Evolutionary conservation across 2,888 invertebrate species (phyloP).

Genomic region (Imbricaverruca yamaguchii): DNA sequence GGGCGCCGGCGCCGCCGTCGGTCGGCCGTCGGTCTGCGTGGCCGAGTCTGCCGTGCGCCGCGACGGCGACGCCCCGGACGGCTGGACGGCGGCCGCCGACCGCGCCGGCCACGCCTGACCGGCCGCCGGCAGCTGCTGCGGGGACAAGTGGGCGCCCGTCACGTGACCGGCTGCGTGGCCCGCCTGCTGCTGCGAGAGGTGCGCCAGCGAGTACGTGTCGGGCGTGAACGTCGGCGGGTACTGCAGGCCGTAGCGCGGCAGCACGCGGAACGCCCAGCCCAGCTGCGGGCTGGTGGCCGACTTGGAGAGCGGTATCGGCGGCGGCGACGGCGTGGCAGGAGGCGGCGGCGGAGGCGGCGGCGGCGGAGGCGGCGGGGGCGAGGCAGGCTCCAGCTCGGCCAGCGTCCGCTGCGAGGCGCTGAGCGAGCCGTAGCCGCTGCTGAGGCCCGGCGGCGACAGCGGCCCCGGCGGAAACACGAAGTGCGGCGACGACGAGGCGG

Average conservation of each 20-base stretch:
- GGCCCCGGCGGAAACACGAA: conserved; percentile 30
- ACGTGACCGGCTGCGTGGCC: background rate
- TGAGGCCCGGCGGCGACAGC: conserved; percentile 19
- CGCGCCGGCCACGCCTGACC: no score
- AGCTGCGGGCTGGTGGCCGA: conserved; percentile 37
- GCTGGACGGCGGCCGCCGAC: no score
- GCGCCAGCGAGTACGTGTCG: conserved; percentile 65
- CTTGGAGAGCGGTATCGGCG: conserved; percentile 39
- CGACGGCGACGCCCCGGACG: no score
- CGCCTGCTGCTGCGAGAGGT: background rate
- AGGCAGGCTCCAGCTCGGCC: background rate
- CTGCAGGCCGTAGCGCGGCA: conserved; percentile 67
- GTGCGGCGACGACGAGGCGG: conserved; percentile 32
- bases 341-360: conserved; percentile 1
- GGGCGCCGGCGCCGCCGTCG: background rate
- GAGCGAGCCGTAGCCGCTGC: conserved; percentile 10
- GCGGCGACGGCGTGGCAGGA: conserved; percentile 27
- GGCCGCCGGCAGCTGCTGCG: no score
- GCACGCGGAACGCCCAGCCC: conserved; percentile 34
- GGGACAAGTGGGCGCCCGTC: no score
- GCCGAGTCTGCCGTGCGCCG: background rate
- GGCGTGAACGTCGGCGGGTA: conserved; percentile 80
- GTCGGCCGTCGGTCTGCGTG: background rate
- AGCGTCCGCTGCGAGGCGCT: conserved; percentile 14
- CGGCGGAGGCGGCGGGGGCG: background rate